Percentiles rank a stretch among this genome's conserved stretches.
phyloP scores from a whole-genome alignment of 2,113 vertebrate species.

The Nycticorax nycticorax region DNA sequence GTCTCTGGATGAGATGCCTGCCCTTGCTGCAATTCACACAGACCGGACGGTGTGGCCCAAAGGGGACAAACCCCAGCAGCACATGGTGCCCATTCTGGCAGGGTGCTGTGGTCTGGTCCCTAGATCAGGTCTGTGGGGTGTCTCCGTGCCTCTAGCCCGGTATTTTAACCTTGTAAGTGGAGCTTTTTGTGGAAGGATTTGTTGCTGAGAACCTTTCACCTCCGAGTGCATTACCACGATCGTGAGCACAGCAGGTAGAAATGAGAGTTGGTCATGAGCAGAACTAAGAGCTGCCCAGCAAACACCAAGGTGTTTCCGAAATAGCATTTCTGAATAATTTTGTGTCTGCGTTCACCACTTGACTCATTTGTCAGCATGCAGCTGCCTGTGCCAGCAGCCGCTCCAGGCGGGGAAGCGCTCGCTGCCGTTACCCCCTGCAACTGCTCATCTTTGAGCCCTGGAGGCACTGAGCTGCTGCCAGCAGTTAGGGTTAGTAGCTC shows the following conservation, averaged over 20 bases:
- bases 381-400: neutral
- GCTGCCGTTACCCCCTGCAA: neutral
- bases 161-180: accelerated
- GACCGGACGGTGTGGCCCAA: neutral
- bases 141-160: neutral
- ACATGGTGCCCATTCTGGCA: neutral
- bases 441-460: neutral
- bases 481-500: neutral
- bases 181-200: neutral
- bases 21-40: neutral
- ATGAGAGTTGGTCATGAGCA: accelerated
- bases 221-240: neutral
- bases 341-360: neutral
- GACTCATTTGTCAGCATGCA: neutral
- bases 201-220: neutral
- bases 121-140: neutral
- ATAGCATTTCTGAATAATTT: neutral
- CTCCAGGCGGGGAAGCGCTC: neutral
- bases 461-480: neutral
- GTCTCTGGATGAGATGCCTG: neutral
- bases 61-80: neutral
- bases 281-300: neutral
- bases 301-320: neutral
- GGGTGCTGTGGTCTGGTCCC: neutral
- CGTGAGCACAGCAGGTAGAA: neutral